phyloP scores from a whole-genome alignment of 2,797 vertebrate genomes.

The Microctenopoma lineatum region DNA sequence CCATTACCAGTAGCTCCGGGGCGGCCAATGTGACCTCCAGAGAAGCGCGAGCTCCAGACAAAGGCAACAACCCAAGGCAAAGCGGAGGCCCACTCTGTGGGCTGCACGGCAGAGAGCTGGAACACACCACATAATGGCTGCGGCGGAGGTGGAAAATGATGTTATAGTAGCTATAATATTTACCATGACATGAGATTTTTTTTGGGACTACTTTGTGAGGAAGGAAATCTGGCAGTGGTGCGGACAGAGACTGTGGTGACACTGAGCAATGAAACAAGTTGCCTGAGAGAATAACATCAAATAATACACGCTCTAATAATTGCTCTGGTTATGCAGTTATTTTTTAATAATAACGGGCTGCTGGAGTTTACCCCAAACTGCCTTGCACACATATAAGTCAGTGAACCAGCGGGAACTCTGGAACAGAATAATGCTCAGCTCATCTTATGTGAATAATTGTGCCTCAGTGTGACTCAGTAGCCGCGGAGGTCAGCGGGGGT shows the following conservation, averaged over 20 bases:
- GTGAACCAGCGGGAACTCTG: slow-evolving; percentile 45
- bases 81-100: slow-evolving; percentile 40
- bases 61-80: slow-evolving; percentile 62
- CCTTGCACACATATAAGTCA: slow-evolving; percentile 42
- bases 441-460: slow-evolving; percentile 53
- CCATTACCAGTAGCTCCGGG: slow-evolving; percentile 72
- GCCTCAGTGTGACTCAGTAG: slow-evolving; percentile 20
- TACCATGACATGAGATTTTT: slow-evolving; percentile 21
- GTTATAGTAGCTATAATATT: slow-evolving; percentile 38
- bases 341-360: slow-evolving; percentile 44
- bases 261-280: slow-evolving; percentile 68
- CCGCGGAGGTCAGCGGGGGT: slow-evolving; percentile 48
- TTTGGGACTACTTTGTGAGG: slow-evolving; percentile 38
- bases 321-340: slow-evolving; percentile 68
- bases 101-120: slow-evolving; percentile 31
- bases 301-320: slow-evolving; percentile 79
- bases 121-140: slow-evolving; percentile 41
- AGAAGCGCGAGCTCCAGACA: slow-evolving; percentile 68
- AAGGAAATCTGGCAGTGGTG: slow-evolving; percentile 22
- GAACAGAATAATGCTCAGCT: slow-evolving; percentile 46
- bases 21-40: slow-evolving; percentile 69
- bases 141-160: slow-evolving; percentile 42
- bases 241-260: slow-evolving; percentile 60
- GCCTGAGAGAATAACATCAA: slow-evolving; percentile 75
- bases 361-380: slow-evolving; percentile 40